phyloP scores from a whole-genome alignment of 2,113 vertebrate species.

The Sarotherodon lohbergeri region DNA sequence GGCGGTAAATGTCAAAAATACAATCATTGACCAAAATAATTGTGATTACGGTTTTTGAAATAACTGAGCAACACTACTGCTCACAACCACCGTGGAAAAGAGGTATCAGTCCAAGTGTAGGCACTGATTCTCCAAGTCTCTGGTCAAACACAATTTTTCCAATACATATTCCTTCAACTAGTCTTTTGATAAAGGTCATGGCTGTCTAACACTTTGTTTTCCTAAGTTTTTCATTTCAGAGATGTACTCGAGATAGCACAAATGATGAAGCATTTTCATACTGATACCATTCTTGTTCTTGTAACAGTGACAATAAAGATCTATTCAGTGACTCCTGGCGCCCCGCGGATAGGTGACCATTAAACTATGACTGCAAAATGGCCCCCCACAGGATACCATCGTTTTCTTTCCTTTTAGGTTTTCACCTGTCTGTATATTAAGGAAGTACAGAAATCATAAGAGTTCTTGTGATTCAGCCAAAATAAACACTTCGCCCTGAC shows the following conservation, averaged over 20 bases:
- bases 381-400: neutral
- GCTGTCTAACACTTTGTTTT: accelerated
- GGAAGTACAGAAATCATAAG: neutral
- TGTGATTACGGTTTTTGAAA: neutral
- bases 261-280: neutral
- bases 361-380: neutral
- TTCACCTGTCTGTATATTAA: neutral
- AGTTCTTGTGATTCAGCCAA: neutral
- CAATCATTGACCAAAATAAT: neutral
- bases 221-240: too few species aligned
- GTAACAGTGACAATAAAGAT: neutral
- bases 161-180: neutral
- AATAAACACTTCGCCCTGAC: neutral
- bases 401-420: neutral
- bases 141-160: neutral
- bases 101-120: neutral
- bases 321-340: neutral
- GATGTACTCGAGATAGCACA: neutral
- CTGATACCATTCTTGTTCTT: neutral
- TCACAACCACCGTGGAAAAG: neutral
- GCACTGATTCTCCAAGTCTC: neutral
- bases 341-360: neutral
- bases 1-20: neutral
- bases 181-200: neutral
- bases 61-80: neutral